Evolutionary conservation across 2,888 invertebrate genomes (phyloP).

Genomic region (Drosophila setosimentum): DNA sequence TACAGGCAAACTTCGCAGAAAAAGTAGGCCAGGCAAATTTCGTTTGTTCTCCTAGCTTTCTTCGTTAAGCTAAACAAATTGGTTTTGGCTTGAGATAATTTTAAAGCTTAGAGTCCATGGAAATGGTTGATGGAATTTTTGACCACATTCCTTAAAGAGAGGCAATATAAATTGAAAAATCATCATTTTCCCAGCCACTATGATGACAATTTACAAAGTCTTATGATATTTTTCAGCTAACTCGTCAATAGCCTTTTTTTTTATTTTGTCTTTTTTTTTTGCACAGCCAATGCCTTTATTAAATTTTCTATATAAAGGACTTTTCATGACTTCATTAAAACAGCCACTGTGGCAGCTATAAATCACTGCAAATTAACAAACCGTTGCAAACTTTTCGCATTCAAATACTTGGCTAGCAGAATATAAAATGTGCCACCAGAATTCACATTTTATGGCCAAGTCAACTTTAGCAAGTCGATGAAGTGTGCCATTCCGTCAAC

Average conservation of each 20-base stretch:
- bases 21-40: slow-evolving; percentile 13
- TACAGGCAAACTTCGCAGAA: slow-evolving; percentile 28
- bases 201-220: neutral
- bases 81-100: slow-evolving; percentile 8
- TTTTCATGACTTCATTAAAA: slow-evolving; percentile 14
- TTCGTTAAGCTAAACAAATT: neutral
- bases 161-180: neutral
- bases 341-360: slow-evolving; percentile 10
- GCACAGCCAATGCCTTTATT: neutral
- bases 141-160: neutral
- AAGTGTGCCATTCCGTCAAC: slow-evolving; percentile 16
- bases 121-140: neutral
- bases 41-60: neutral
- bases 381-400: slow-evolving; percentile 25
- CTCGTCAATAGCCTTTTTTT: neutral
- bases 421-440: slow-evolving; percentile 1
- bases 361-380: slow-evolving; percentile 14
- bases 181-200: neutral
- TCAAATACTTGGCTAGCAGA: slow-evolving; percentile 11
- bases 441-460: slow-evolving; percentile 9
- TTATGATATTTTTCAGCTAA: neutral
- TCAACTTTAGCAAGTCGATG: slow-evolving; percentile 24
- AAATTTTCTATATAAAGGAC: slow-evolving; percentile 11
- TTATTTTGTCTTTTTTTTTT: neutral
- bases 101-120: neutral